Percentiles rank a stretch among this genome's conserved stretches.
Conservation (phyloP, 2,888 invertebrate genomes). For the Rotaria macrura region DNA sequence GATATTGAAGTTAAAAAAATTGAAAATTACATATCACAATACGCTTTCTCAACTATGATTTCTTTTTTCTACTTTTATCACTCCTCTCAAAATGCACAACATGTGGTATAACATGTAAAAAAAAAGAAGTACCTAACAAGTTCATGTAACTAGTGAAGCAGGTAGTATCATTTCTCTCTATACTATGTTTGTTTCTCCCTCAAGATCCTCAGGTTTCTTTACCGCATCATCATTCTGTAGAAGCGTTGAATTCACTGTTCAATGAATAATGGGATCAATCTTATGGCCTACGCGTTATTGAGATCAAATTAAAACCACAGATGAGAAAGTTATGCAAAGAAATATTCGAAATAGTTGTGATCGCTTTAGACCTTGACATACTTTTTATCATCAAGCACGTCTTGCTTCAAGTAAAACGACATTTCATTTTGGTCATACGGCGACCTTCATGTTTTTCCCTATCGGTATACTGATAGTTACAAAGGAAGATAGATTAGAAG, state of each 20-base stretch:
- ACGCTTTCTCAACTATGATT: too few species aligned
- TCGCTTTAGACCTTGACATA: not conserved
- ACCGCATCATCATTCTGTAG: not conserved
- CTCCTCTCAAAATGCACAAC: too few species aligned
- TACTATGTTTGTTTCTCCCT: not conserved
- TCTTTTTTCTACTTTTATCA: too few species aligned
- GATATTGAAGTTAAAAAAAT: too few species aligned
- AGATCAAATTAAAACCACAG: not conserved
- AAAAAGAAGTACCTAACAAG: not conserved
- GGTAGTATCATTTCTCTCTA: not conserved
- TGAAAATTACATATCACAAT: too few species aligned
- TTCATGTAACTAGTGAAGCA: not conserved
- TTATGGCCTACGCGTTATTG: too few species aligned
- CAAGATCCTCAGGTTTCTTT: not conserved
- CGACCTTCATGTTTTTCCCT: too few species aligned
- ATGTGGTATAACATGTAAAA: too few species aligned
- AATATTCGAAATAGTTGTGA: not conserved
- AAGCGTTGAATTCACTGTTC: not conserved
- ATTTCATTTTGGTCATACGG: not conserved
- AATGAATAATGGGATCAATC: not conserved
- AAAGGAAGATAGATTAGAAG: too few species aligned
- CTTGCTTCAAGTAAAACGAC: not conserved
- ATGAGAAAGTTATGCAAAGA: not conserved
- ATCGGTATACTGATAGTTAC: too few species aligned
- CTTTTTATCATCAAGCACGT: not conserved